Conservation (phyloP, 2,113 vertebrate genomes). For the Zosterops japonicus region DNA sequence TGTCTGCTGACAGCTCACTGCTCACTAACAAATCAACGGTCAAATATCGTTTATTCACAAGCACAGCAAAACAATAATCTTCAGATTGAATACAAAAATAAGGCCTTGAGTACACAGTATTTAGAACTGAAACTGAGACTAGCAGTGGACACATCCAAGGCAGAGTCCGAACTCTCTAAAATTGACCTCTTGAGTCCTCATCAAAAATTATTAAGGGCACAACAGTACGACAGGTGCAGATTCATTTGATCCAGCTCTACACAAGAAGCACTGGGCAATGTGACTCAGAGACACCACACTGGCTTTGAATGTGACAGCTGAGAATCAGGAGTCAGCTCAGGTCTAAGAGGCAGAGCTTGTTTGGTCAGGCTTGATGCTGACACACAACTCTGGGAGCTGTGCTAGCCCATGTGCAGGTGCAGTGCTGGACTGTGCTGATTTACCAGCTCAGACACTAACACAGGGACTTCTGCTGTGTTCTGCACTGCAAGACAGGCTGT, state of each 20-base stretch:
- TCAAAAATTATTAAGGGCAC: neutral
- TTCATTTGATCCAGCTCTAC: neutral
- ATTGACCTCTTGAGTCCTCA: rapidly evolving
- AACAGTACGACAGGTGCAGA: neutral
- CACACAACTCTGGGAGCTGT: neutral
- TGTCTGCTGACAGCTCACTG: neutral
- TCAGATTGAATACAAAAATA: neutral
- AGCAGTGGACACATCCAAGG: neutral
- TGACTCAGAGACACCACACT: neutral
- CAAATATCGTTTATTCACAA: rapidly evolving
- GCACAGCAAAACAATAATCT: neutral
- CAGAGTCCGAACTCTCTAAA: neutral
- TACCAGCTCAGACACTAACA: neutral
- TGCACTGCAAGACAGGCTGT: neutral
- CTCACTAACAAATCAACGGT: neutral
- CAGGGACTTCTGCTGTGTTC: neutral
- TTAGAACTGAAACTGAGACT: neutral
- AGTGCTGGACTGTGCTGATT: neutral
- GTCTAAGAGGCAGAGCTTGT: neutral
- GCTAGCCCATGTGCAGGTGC: neutral
- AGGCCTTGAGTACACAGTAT: neutral
- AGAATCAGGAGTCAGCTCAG: neutral
- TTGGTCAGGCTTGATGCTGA: neutral
- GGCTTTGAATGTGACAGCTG: neutral
- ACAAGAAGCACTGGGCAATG: neutral